Evolutionary conservation across 2,888 invertebrate species (phyloP).

Genomic region (Belgica antarctica): DNA sequence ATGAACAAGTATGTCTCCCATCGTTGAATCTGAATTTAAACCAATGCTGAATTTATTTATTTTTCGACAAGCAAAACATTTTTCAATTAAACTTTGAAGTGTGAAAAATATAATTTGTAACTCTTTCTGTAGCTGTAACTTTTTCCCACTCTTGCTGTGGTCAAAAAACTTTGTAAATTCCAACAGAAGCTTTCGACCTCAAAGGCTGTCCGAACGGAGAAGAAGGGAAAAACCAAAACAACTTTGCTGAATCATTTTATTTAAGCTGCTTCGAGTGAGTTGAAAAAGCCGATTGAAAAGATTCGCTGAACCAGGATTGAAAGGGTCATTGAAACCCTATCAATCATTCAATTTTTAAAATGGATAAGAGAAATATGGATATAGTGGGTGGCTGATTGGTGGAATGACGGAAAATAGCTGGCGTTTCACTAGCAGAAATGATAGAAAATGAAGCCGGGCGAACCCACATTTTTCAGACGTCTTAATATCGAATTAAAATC

Average conservation of each 20-base stretch:
- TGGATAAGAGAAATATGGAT: not conserved
- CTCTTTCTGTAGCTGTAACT: too few relatives aligned
- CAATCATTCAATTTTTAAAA: constrained; percentile 30
- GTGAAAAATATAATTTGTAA: too few relatives aligned
- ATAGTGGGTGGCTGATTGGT: too few relatives aligned
- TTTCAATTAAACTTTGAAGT: too few relatives aligned
- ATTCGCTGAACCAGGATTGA: constrained; percentile 3
- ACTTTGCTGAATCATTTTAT: constrained; percentile 27
- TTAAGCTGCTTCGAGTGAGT: not conserved
- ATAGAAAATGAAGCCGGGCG: not conserved
- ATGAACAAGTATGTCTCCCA: too few relatives aligned
- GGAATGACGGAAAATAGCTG: not conserved
- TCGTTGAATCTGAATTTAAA: too few relatives aligned
- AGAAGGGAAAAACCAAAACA: not conserved
- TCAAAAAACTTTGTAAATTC: too few relatives aligned
- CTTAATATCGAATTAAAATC: constrained; percentile 11
- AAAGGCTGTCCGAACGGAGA: not conserved
- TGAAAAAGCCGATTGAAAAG: too few relatives aligned
- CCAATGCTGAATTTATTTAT: too few relatives aligned
- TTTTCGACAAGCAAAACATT: too few relatives aligned
- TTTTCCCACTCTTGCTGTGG: too few relatives aligned
- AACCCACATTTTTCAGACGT: not conserved
- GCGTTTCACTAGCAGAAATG: too few relatives aligned
- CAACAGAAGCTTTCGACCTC: not conserved
- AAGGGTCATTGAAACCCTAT: constrained; percentile 16